phyloP scores from a whole-genome alignment of 2,888 invertebrate genomes.

The Antitype chi region DNA sequence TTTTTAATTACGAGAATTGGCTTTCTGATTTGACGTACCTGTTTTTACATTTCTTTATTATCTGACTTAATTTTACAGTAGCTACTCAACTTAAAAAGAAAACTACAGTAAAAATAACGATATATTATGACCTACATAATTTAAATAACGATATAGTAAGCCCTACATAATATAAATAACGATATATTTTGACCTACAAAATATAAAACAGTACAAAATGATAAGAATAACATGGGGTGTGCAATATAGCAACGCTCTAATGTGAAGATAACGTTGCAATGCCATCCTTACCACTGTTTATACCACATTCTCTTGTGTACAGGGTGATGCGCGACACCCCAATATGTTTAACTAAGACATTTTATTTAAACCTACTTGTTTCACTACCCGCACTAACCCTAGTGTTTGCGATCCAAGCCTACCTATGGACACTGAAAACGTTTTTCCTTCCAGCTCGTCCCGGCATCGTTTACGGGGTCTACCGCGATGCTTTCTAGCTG shows the following conservation, averaged over 20 bases:
- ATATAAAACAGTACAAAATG: conserved; percentile 38
- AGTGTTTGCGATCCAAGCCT: too few relatives aligned
- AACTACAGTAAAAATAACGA: neutral
- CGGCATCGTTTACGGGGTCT: too few relatives aligned
- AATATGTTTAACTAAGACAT: neutral
- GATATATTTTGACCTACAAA: neutral
- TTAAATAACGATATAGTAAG: neutral
- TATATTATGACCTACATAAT: neutral
- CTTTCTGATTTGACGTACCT: too few relatives aligned
- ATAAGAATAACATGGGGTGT: conserved; percentile 34
- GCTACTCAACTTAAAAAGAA: neutral
- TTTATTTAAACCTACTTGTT: neutral
- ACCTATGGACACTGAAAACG: too few relatives aligned
- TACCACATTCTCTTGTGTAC: conserved; percentile 42
- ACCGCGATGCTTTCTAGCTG: too few relatives aligned
- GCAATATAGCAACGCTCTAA: conserved; percentile 51
- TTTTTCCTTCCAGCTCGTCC: too few relatives aligned
- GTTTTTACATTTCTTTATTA: too few relatives aligned
- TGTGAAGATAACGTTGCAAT: conserved; percentile 54
- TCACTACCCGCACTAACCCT: too few relatives aligned
- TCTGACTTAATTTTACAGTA: too few relatives aligned
- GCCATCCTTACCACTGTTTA: conserved; percentile 33
- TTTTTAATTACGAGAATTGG: too few relatives aligned
- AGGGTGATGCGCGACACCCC: conserved; percentile 21
- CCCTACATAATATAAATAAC: neutral